Conservation (phyloP, 2,888 invertebrate genomes). For the Lagria hirta region DNA sequence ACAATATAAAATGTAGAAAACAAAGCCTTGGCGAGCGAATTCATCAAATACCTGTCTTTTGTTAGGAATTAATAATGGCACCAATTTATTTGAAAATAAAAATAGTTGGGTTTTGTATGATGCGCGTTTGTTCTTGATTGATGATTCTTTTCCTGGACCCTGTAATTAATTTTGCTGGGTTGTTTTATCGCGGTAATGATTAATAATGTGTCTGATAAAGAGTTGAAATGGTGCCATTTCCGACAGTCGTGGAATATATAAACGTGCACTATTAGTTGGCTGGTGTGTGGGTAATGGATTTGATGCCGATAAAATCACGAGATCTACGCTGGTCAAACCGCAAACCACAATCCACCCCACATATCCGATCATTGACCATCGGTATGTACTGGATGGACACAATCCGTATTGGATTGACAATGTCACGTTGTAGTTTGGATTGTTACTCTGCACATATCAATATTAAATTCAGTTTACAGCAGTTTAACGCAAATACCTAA, state of each 20-base stretch:
- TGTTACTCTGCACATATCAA: slow-evolving; percentile 13
- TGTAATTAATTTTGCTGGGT: slow-evolving; percentile 37
- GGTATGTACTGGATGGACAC: slow-evolving; percentile 17
- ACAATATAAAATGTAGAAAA: too few species aligned
- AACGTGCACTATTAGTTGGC: slow-evolving; percentile 16
- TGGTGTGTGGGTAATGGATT: slow-evolving; percentile 19
- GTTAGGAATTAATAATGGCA: too few species aligned
- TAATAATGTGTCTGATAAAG: slow-evolving; percentile 36
- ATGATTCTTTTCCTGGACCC: slow-evolving; percentile 13
- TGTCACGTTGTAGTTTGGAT: slow-evolving; percentile 23
- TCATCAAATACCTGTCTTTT: too few species aligned
- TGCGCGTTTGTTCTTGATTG: slow-evolving; percentile 19
- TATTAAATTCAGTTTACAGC: slow-evolving; percentile 14
- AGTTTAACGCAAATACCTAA: too few species aligned
- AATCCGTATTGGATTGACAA: slow-evolving; percentile 17
- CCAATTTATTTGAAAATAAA: too few species aligned
- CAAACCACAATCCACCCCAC: slow-evolving; percentile 20
- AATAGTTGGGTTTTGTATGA: too few species aligned
- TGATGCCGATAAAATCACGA: slow-evolving; percentile 25
- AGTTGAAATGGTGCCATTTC: slow-evolving; percentile 37
- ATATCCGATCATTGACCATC: slow-evolving; percentile 21
- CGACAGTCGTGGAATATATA: slow-evolving; percentile 26
- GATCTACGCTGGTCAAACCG: slow-evolving; percentile 22
- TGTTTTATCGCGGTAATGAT: slow-evolving; percentile 37
- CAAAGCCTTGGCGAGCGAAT: too few species aligned